Percentiles rank a stretch among this genome's conserved stretches.
phyloP scores from a whole-genome alignment of 1,140 invertebrate genomes.

The Cephus cinctus region DNA sequence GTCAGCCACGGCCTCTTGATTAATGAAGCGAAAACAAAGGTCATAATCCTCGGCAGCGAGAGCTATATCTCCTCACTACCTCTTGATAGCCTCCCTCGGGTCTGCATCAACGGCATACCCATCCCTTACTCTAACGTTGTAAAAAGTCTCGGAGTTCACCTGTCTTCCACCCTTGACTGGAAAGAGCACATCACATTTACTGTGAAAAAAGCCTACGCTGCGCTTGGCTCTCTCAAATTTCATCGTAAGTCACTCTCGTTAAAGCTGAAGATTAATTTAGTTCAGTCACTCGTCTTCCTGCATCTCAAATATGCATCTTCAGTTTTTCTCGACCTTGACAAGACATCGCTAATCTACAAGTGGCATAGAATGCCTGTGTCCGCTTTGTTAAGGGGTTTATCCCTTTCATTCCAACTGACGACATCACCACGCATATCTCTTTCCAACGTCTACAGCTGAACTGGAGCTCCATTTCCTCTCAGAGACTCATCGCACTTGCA shows the following conservation, averaged over 20 bases:
- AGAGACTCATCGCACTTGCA: neutral
- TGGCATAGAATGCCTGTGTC: neutral
- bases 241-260: neutral
- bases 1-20: neutral
- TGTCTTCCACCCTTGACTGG: neutral
- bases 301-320: neutral
- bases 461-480: neutral
- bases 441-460: neutral
- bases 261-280: neutral
- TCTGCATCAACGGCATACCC: neutral
- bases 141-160: neutral
- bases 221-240: neutral
- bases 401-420: neutral
- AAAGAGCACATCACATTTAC: neutral
- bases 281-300: neutral
- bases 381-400: neutral
- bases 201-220: neutral
- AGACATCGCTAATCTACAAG: neutral
- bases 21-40: neutral
- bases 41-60: neutral
- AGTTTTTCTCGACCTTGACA: neutral
- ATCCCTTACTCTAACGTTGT: neutral
- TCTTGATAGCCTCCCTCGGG: neutral
- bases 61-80: neutral
- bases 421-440: neutral